Evolutionary conservation across 2,797 vertebrate genomes (phyloP), one percentile per base, ranked within the genome.

Genomic region (Nothura maculosa): DNA sequence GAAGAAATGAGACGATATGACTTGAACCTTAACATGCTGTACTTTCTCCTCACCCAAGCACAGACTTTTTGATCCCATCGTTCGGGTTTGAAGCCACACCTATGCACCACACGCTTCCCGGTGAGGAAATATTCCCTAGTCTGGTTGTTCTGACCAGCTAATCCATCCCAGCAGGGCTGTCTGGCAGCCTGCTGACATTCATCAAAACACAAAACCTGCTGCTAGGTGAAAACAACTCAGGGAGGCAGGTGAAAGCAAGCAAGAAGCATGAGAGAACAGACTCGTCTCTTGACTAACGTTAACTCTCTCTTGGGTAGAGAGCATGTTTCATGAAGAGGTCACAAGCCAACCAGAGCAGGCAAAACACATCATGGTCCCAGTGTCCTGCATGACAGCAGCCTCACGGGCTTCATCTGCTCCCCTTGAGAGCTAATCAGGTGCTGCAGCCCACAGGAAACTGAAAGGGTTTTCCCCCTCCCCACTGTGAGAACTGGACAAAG

Each of bases 281-380:
- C 20, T n/a, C 81, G 43, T 50, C 42, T n/a, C n/a, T 83, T 75
- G 67, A 45, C 50, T 54, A 79, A 69, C 74, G 82, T 63, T 84
- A 90, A 52, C 50, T 42, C 69, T 73, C 67, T 50, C 75, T 80
- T 45, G 36, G 43, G 82, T 24, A 70, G 85, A 91, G 97, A 97
- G 96, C 97, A 96, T 96, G 97, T 98, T 97, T 98, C 98, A 98
- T 98, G 98, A 98, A 98, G 97, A 98, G 97, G 96, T 95, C 97
- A 97, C 94, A 91, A 95, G 87, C 97, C 98, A 98, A 98, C 98
- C 95, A 88, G 97, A 98, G 97, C 97, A 96, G 84, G 94, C 54
- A 57, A 94, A 54, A 96, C 90, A 98, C 32, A 81, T 98, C 98
- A 98, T 97, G 85, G 45, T 54, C 61, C 14, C 36, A 92, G 97